These are phyloP conservation scores for Zapus hudsonius DNA, from an alignment of 2,113 vertebrate genomes.

Conservation along the genomic window DNA sequence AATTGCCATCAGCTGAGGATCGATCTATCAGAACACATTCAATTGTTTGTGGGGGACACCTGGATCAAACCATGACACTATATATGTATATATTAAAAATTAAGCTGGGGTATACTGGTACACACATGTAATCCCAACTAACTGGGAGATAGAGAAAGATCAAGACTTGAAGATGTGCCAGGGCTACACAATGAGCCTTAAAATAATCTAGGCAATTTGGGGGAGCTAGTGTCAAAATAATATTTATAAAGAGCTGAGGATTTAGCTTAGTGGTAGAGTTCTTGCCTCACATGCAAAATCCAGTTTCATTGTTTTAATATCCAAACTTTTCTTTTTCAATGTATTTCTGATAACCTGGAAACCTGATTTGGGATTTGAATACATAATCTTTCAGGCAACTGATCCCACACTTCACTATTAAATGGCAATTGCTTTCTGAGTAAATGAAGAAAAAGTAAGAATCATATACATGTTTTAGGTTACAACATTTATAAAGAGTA, in stretches of 20 bases:
- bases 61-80: too few relatives aligned
- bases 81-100: too few relatives aligned
- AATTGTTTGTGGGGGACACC: too few relatives aligned
- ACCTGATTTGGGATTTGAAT: neutral
- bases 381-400: neutral
- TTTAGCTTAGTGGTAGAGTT: too few relatives aligned
- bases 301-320: neutral
- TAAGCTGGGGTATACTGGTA: neutral
- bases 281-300: too few relatives aligned
- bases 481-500: neutral
- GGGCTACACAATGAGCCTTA: neutral
- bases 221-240: too few relatives aligned
- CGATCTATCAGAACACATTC: too few relatives aligned
- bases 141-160: neutral
- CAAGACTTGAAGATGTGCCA: neutral
- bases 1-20: too few relatives aligned
- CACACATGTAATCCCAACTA: neutral
- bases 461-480: neutral
- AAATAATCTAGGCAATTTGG: too few relatives aligned
- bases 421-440: neutral
- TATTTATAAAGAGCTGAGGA: too few relatives aligned
- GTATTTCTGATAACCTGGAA: slow-evolving; percentile 31
- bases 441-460: neutral
- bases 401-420: neutral
- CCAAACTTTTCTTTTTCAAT: neutral